Percentiles rank a stretch among this genome's conserved stretches.
Evolutionary conservation across 2,888 invertebrate genomes (phyloP).

Genomic region (Eristalis intricaria): DNA sequence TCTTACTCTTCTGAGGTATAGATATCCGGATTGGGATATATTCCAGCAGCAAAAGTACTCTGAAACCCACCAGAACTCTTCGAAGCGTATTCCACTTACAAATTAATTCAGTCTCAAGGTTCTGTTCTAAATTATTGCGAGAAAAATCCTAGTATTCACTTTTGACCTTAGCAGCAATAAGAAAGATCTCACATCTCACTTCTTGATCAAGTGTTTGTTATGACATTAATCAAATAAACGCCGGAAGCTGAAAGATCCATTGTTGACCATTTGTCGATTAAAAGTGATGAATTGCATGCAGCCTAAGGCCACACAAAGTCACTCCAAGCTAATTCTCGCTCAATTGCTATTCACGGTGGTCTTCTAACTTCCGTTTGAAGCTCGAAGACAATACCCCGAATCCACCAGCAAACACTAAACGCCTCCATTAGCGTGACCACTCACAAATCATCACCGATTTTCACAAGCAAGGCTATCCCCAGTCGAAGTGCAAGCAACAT

Average conservation of each 20-base stretch:
- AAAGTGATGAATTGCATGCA: neutral
- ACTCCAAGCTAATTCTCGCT: constrained; percentile 9
- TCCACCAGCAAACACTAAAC: neutral
- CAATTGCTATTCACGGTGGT: neutral
- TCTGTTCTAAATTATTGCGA: too few species aligned
- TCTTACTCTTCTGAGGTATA: too few species aligned
- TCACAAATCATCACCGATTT: constrained; percentile 4
- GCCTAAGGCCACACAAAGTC: neutral
- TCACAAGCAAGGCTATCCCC: neutral
- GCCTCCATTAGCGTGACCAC: constrained; percentile 23
- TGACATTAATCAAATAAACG: neutral
- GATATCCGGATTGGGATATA: too few species aligned
- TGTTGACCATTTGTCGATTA: neutral
- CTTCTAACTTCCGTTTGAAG: neutral
- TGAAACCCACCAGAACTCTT: too few species aligned
- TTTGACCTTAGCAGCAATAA: neutral
- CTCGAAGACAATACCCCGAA: neutral
- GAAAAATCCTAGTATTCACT: too few species aligned
- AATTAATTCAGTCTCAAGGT: too few species aligned
- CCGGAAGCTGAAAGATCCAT: constrained; percentile 7
- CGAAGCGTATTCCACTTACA: too few species aligned
- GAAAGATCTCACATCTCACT: neutral
- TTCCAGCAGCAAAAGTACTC: too few species aligned
- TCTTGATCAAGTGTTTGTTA: constrained; percentile 1
- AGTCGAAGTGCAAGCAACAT: neutral